Evolutionary conservation across 2,113 vertebrate species (phyloP), one percentile per base, ranked within the genome.

Genomic region (Trichechus manatus): DNA sequence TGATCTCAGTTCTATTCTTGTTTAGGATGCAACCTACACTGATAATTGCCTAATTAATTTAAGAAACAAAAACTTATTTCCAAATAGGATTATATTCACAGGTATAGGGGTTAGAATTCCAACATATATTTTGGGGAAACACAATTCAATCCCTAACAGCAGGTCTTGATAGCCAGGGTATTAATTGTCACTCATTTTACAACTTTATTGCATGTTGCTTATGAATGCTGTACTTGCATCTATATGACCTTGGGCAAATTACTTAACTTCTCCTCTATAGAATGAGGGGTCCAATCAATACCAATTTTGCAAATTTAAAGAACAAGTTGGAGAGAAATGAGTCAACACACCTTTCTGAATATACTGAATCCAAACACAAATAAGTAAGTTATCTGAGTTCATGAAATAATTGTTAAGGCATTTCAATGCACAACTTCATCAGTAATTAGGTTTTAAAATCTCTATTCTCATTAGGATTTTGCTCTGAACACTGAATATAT

Each of bases 401-500:
- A n/a, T 89, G 47, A 82, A 91, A 80, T 75, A 77, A 80, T 68
- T 61, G 87, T 68, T 80, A 88, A 88, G 79, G 33, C n/a, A 70
- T 14, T 70, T 81, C 50, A 91, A 31, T 89, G 33, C 7, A 92
- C 6, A 85, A 39, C 31, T 81, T 86, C 80, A 81, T 88, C 84
- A 70, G 64, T 66, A 86, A 86, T 93, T 59, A 85, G 23, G n/a
- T 89, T 92, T 91, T 81, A 81, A 85, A 96, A 89, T 68, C 29
- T 8, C 3, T 77, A 39, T 91, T 89, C 44, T 87, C 17, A 74
- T 72, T 91, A 89, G 53, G 22, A 70, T 92, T 88, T 95, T 75
- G 1, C 72, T 81, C 8, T 85, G 39, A 96, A 39, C 20, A 70
- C 1, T 63, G 59, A 85, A 75, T 82, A 88, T 80, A 39, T 94